Evolutionary conservation across 2,888 invertebrate genomes (phyloP), one percentile per base, ranked within the genome.

Genomic region (Polietes domitor): DNA sequence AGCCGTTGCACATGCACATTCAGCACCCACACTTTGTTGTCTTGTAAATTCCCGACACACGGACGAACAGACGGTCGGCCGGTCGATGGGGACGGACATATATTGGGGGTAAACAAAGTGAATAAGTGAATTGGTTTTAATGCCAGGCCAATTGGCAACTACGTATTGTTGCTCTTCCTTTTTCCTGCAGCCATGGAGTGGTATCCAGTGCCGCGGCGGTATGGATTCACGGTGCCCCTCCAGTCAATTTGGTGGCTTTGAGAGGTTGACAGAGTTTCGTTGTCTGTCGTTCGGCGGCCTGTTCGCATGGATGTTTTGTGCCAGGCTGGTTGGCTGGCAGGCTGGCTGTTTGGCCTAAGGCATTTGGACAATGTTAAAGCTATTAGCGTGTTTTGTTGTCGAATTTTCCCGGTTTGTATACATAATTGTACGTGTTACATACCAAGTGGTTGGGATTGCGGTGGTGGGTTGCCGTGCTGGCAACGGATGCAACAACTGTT

Each of bases 311-410:
- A 74, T 72, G 78, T 79, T 76, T 12, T 41, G 19, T 37, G n/a
- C n/a, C n/a, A n/a, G n/a, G n/a, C n/a, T n/a, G n/a, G n/a, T n/a
- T n/a, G n/a, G n/a, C n/a, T n/a, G n/a, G n/a, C n/a, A n/a, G n/a
- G n/a, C n/a, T n/a, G 10, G 71, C 68, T 58, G 78, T 43, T 21
- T 84, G 84, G 78, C 82, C 78, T 82, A 43, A 83, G 83, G 82
- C 84, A 84, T 80, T 83, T 81, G 82, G 76, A 19, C 82, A 80
- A 82, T 83, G 79, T 82, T 75, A 77, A 78, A 81, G 77, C 81
- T 86, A 84, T 85, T 85, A 84, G 84, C 82, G 79, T 85, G 82
- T 83, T 82, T 81, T 78, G 78, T 78, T 85, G 80, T 83, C 77
- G n/a, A 83, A 79, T 76, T 77, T 79, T 82, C 65, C 77, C 58